Evolutionary conservation across 2,113 vertebrate species (phyloP).

Genomic region (Pachypanchax playfairii): DNA sequence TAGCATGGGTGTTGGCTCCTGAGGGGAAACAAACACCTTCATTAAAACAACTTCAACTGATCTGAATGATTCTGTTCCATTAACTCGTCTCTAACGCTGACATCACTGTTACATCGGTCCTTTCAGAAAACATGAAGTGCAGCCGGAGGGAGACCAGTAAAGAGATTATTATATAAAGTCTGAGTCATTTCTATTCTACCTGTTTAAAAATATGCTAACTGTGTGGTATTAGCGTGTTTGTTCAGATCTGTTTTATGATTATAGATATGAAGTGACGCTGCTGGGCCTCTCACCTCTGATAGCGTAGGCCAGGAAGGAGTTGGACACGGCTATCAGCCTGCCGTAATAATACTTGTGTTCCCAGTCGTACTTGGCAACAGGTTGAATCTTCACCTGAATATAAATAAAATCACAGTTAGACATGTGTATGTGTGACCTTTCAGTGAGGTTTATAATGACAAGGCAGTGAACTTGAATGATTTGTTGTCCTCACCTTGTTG

Average conservation of each 20-base stretch:
- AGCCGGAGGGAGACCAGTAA: no score
- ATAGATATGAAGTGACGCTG: background rate
- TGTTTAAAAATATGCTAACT: no score
- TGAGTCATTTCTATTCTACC: no score
- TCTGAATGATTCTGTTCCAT: no score
- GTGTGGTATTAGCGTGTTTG: no score
- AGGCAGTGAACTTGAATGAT: background rate
- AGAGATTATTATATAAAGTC: no score
- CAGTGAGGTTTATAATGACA: background rate
- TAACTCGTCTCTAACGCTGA: no score
- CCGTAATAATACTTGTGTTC: slow-evolving; percentile 98
- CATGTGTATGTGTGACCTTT: no score
- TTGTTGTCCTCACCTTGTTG: slow-evolving; percentile 87
- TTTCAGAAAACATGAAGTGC: no score
- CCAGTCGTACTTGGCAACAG: slow-evolving; percentile 98
- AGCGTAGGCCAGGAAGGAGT: slow-evolving; percentile 94
- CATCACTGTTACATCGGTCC: no score
- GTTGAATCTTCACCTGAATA: slow-evolving; percentile 96
- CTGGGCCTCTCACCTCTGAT: slow-evolving; percentile 85
- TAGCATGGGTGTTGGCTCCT: slow-evolving; percentile 92
- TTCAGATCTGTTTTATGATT: background rate
- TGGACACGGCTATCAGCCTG: slow-evolving; percentile 96
- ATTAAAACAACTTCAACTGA: background rate
- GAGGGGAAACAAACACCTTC: background rate
- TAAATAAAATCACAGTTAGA: background rate